A percentile compares a stretch with the other conserved stretches of the same genome.
Evolutionary conservation across 2,113 vertebrate species (phyloP).

Genomic region (Macquaria ambigua): DNA sequence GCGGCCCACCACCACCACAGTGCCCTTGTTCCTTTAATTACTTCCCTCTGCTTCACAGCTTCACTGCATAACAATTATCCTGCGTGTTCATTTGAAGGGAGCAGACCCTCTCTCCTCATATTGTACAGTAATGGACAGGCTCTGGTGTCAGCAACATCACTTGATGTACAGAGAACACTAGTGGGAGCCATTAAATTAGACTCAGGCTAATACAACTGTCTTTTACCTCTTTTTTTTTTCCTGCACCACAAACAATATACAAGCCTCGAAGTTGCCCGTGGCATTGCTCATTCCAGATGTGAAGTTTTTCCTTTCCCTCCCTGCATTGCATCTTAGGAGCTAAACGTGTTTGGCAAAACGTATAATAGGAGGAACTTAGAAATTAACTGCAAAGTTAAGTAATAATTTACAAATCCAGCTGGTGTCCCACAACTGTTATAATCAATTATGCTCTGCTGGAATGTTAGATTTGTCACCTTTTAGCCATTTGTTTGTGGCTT

Average conservation of each 20-base stretch:
- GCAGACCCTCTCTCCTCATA: constrained; percentile 58
- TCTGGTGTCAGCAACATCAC: constrained; percentile 66
- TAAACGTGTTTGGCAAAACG: not conserved
- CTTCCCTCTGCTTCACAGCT: constrained; percentile 80
- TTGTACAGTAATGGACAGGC: constrained; percentile 46
- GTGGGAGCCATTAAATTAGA: constrained; percentile 60
- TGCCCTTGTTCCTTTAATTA: constrained; percentile 84
- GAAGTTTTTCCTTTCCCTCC: not conserved
- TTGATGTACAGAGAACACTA: constrained; percentile 57
- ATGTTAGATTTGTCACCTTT: constrained; percentile 20
- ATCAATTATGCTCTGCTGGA: constrained; percentile 17
- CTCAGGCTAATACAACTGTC: constrained; percentile 45
- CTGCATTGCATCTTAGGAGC: not conserved
- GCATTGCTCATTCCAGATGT: constrained; percentile 13
- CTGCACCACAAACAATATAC: constrained; percentile 47
- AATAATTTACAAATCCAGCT: constrained; percentile 22
- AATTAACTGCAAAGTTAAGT: constrained; percentile 17
- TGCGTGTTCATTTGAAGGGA: constrained; percentile 70
- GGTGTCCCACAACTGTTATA: constrained; percentile 1
- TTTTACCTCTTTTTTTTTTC: constrained; percentile 25
- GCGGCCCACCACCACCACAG: constrained; percentile 58
- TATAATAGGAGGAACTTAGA: not conserved
- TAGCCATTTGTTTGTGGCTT: constrained; percentile 19
- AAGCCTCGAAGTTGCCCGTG: constrained; percentile 14
- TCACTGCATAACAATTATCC: constrained; percentile 82